Conservation (phyloP, 2,113 vertebrate species). For the Probosciger aterrimus region DNA sequence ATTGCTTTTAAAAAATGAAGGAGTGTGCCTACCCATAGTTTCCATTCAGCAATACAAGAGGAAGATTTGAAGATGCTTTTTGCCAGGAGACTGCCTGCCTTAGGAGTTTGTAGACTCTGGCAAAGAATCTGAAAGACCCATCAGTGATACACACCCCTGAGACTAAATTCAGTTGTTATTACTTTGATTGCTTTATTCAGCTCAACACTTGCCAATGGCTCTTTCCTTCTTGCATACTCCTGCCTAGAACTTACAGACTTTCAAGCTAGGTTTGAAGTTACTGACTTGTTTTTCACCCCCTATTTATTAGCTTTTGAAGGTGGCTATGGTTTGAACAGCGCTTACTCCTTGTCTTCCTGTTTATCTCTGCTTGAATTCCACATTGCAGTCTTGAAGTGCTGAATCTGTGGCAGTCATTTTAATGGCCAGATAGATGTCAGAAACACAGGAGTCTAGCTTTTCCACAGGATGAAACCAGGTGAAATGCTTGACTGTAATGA, state of each 20-base stretch:
- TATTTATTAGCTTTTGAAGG: background rate
- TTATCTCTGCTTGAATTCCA: conserved; percentile 3
- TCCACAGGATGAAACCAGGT: background rate
- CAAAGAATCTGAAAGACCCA: background rate
- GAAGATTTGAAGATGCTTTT: background rate
- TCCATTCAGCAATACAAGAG: background rate
- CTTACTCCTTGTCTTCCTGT: background rate
- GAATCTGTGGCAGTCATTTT: background rate
- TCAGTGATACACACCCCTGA: background rate
- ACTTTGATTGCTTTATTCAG: background rate
- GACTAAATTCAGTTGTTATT: background rate
- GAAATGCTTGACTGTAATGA: background rate
- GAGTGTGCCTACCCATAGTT: background rate
- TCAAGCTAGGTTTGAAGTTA: background rate
- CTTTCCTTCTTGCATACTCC: background rate
- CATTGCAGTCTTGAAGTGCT: background rate
- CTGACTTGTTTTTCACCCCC: rapidly evolving
- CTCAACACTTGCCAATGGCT: background rate
- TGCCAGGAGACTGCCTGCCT: background rate
- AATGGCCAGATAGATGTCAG: background rate
- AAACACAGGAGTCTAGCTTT: background rate
- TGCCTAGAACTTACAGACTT: background rate
- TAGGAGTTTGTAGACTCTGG: background rate
- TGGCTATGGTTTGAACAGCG: background rate
- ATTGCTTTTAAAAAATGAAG: background rate